Base-by-base conservation (phyloP, 2,113 vertebrate species). In the Collichthys lucidus region DNA sequence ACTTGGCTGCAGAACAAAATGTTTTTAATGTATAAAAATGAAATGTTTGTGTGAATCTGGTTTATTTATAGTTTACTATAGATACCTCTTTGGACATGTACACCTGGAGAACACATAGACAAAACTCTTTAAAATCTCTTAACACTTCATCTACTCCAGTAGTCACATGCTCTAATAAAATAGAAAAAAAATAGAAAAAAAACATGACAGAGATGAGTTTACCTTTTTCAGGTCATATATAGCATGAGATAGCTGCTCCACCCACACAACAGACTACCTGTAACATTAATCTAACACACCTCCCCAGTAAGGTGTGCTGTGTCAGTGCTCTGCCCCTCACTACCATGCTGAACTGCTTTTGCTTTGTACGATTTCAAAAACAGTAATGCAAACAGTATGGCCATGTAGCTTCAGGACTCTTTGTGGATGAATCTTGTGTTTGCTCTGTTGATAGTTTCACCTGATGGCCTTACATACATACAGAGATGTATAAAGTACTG, bases 71-170 rank as follows among this genome's bases (percentile, higher is more conserved):
- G 16, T 35, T 60, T 59, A 26, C 15, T 3, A 59, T 15, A 59
- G 1, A 3, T 12, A 56, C 53, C 4, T 59, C 15, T 59, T 16
- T 17, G 16, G 26, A 26, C 26, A 59, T 17, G 15, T 16, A 17
- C 29, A 61, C 31, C 59, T 61, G 31, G 59, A 61, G 10, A 62
- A 62, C 29, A 62, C 60, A 62, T 59, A 57, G 26, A 31, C 6
- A 4, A 9, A 59, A 26, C 22, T 57, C 24, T 29, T 9, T 59
- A 7, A 60, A 61, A 40, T 31, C 57, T 10, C 55, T 14, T 5
- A 57, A 59, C 56, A 59, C 59, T 40, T 40, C 29, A 35, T 61
- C 29, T 35, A 5, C 59, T 61, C 9, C 29, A 35, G 59, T 20
- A 35, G 9, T 16, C 59, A 35, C 59, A 20, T 14, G 19, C 4